phyloP scores from a whole-genome alignment of 2,888 invertebrate species.

The Lacanobia wlatinum region DNA sequence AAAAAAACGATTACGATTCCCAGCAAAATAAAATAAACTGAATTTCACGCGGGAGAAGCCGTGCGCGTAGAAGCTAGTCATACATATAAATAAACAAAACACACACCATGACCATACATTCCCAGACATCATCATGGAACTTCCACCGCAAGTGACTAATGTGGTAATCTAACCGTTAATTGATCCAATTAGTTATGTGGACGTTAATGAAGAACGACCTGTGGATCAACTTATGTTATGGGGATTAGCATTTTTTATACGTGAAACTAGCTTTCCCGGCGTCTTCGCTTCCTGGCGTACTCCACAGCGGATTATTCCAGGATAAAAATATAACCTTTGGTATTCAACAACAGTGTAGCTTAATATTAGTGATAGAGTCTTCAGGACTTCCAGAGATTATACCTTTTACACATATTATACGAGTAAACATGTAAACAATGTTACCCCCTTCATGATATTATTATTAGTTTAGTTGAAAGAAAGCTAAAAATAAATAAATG shows the following conservation, averaged over 20 bases:
- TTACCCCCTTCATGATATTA: neutral
- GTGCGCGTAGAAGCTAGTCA: too few relatives aligned
- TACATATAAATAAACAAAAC: constrained; percentile 4
- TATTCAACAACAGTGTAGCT: too few relatives aligned
- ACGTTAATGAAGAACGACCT: constrained; percentile 62
- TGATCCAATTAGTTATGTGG: constrained; percentile 66
- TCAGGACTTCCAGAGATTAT: neutral
- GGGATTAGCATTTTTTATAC: constrained; percentile 27
- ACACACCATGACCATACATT: constrained; percentile 27
- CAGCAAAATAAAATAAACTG: too few relatives aligned
- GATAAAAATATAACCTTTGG: neutral
- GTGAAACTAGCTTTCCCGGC: neutral
- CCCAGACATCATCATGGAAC: constrained; percentile 34
- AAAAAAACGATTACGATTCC: too few relatives aligned
- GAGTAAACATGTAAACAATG: neutral
- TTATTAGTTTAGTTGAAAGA: too few relatives aligned
- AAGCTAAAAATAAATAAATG: neutral
- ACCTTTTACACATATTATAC: neutral
- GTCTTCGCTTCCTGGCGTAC: neutral
- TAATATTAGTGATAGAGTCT: too few relatives aligned
- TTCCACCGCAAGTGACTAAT: constrained; percentile 41
- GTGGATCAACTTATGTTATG: constrained; percentile 51
- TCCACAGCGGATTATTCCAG: neutral
- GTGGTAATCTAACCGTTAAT: constrained; percentile 64
- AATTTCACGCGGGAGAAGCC: too few relatives aligned